Base-by-base conservation (phyloP, 2,797 vertebrate species). In the Danio choprae region DNA sequence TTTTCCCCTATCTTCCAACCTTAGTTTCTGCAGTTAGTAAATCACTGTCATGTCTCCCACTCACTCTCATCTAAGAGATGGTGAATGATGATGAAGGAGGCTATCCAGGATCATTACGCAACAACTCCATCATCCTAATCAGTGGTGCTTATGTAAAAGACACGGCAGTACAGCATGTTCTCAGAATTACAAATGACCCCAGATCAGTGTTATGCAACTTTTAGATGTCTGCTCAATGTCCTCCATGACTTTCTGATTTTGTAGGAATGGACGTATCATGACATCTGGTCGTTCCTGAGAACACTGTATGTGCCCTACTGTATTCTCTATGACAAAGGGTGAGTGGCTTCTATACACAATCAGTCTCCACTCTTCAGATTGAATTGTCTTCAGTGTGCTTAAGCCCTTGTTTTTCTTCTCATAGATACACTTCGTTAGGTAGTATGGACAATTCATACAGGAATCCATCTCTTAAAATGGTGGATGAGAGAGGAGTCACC, bases 281-380 rank as follows among this genome's bases (percentile, higher is more conserved):
- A 99, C 87, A 97, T 99, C 90, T 99, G 98, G 98, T 92, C 92
- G 0, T 98, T 99, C 82, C 88, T 99, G 74, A 96, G 97, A 74
- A 95, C 91, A 0, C 90, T 99, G 4, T 96, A 95, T 2, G 91
- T 99, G 36, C 97, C 97, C 0, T 99, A 99, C 93, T 99, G 98
- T 60, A 88, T 98, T 81, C 96, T 99, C n/a, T 99, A 99, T 0
- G 98, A 99, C 84, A 97, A 94, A 86, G 97, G 98, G 98, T 99
- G 87, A 94, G 94, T 12, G 16, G 20, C 6, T 64, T 58, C 18
- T 15, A 13, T 64, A 44, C 4, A 36, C 29, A 43, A 62, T 11
- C 50, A 40, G 0, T 56, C 43, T 51, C 38, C 9, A 1, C 48
- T 46, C 16, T 3, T 43, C 15, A 59, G 12, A 59, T 48, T 1